Percentiles rank a stretch among this genome's conserved stretches.
Evolutionary conservation across 2,888 invertebrate species (phyloP).

Genomic region (Cephus rjabovi): DNA sequence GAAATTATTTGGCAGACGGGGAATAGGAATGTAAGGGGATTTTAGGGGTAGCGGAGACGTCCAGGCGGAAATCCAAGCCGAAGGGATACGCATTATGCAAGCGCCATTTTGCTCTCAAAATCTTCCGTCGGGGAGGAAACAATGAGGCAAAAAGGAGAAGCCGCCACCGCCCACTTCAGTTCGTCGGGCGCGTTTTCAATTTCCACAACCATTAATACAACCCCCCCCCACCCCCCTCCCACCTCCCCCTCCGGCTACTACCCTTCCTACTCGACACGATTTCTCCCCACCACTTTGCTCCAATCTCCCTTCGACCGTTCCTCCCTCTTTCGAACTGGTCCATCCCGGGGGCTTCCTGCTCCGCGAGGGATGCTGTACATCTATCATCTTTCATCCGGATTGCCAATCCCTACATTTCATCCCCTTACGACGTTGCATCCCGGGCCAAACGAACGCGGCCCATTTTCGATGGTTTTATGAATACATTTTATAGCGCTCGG

Average conservation of each 20-base stretch:
- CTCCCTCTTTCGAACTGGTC: conserved; percentile 30
- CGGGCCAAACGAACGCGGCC: conserved; percentile 38
- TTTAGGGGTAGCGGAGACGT: neutral
- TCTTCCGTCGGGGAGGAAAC: conserved; percentile 7
- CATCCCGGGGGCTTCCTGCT: conserved; percentile 39
- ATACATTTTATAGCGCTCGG: conserved; percentile 22
- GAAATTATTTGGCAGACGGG: neutral
- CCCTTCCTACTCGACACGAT: conserved; percentile 13
- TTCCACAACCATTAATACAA: conserved; percentile 62
- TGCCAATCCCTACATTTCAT: conserved; percentile 1
- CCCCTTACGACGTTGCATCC: conserved; percentile 29
- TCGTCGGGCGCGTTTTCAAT: conserved; percentile 60
- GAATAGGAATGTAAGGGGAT: neutral
- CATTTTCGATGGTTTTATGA: conserved; percentile 36
- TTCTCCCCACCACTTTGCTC: conserved; percentile 13
- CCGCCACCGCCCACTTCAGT: conserved; percentile 15
- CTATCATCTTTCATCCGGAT: conserved; percentile 19
- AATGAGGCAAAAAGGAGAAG: conserved; percentile 19
- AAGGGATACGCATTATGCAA: neutral
- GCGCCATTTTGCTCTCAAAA: conserved; percentile 4
- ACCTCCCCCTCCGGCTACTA: conserved; percentile 30
- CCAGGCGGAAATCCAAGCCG: neutral
- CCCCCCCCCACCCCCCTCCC: conserved; percentile 19
- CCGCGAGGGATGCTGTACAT: conserved; percentile 38
- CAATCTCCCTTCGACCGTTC: conserved; percentile 19